Evolutionary conservation across 1,140 invertebrate species (phyloP).

Genomic region (Lordiphosa stackelbergi): DNA sequence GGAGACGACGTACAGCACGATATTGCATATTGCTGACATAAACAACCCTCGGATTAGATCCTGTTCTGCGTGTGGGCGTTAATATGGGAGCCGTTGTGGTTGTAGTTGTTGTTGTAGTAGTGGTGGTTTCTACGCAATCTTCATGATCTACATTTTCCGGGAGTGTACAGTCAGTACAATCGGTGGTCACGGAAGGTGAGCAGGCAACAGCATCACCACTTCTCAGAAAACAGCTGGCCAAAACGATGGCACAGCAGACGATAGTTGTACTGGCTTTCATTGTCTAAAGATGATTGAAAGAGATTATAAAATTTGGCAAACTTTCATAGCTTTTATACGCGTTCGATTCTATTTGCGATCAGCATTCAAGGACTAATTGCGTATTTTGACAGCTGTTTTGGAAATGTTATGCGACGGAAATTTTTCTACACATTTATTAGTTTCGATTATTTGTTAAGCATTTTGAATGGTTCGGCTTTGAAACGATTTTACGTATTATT

Average conservation of each 20-base stretch:
- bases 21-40: slow-evolving; percentile 18
- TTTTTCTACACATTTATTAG: too few relatives aligned
- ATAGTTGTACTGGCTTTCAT: slow-evolving; percentile 17
- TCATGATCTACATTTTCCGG: neutral
- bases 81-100: neutral
- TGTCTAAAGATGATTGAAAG: slow-evolving; percentile 12
- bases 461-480: too few relatives aligned
- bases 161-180: slow-evolving; percentile 22
- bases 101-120: slow-evolving; percentile 2
- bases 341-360: slow-evolving; percentile 9
- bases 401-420: neutral
- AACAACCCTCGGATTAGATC: slow-evolving; percentile 12
- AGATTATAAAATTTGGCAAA: neutral
- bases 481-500: too few relatives aligned
- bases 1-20: slow-evolving; percentile 17
- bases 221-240: slow-evolving; percentile 12
- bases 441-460: too few relatives aligned
- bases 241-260: slow-evolving; percentile 10
- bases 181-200: slow-evolving; percentile 7
- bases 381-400: slow-evolving; percentile 26
- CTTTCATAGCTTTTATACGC: slow-evolving; percentile 17
- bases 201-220: slow-evolving; percentile 29
- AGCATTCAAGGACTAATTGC: slow-evolving; percentile 6
- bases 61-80: neutral
- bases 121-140: slow-evolving; percentile 10